Evolutionary conservation across 1,140 invertebrate genomes (phyloP).

Genomic region (Coptotermes formosanus): DNA sequence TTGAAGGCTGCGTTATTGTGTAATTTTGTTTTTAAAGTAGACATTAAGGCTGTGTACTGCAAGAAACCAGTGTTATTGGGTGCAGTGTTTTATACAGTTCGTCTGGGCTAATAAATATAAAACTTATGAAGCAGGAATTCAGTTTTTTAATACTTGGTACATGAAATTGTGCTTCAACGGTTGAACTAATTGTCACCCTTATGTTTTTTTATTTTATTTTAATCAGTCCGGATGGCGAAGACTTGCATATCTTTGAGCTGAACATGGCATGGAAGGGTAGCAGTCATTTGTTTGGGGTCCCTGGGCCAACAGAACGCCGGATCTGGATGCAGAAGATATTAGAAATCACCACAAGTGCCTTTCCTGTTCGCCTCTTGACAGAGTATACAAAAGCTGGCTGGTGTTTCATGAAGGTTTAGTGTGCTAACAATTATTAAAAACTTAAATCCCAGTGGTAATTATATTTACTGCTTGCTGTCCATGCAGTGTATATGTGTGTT

Average conservation of each 20-base stretch:
- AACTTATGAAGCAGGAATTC: not conserved
- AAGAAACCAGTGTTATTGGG: too few relatives aligned
- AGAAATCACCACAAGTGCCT: conserved; percentile 58
- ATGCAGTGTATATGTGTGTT: too few relatives aligned
- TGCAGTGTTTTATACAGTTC: not conserved
- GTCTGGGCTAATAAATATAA: not conserved
- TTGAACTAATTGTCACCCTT: too few relatives aligned
- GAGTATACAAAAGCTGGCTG: conserved; percentile 64
- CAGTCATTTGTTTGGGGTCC: conserved; percentile 55
- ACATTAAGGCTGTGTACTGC: too few relatives aligned
- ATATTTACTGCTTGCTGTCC: too few relatives aligned
- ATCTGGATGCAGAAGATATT: conserved; percentile 68
- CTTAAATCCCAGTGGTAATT: too few relatives aligned
- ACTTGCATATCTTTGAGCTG: conserved; percentile 59
- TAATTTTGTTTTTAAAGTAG: too few relatives aligned
- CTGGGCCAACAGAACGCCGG: conserved; percentile 54
- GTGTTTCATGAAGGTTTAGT: conserved; percentile 63
- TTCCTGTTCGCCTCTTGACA: conserved; percentile 58
- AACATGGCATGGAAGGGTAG: conserved; percentile 49
- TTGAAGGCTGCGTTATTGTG: too few relatives aligned
- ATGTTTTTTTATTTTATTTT: conserved; percentile 28
- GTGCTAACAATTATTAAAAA: too few relatives aligned
- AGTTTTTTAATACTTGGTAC: conserved; percentile 29
- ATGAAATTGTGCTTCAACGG: too few relatives aligned
- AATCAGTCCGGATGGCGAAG: conserved; percentile 54